These are phyloP conservation scores for Thunnus albacares DNA, from an alignment of 2,797 vertebrate species.

Conservation along the genomic window DNA sequence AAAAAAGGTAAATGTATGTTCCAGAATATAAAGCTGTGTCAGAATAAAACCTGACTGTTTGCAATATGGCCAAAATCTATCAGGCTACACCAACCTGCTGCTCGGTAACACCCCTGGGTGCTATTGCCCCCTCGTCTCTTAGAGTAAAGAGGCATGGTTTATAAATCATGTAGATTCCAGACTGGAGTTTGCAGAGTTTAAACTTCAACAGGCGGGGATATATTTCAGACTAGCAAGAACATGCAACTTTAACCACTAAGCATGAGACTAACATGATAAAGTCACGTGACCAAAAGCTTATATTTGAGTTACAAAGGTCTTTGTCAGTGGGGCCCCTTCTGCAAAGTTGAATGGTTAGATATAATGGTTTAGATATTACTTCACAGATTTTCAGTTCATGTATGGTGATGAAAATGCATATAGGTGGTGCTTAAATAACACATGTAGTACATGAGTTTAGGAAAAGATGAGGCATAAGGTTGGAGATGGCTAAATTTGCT, in stretches of 20 bases:
- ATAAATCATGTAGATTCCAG: slow-evolving; percentile 1
- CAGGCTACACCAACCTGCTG: slow-evolving; percentile 10
- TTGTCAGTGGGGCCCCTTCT: not conserved
- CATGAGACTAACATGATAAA: slow-evolving; percentile 17
- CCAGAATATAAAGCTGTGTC: slow-evolving; percentile 24
- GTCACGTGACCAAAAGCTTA: not conserved
- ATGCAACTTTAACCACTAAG: not conserved
- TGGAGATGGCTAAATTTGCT: not conserved
- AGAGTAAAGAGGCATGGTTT: slow-evolving; percentile 1
- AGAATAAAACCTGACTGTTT: slow-evolving; percentile 6
- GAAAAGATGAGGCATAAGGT: not conserved
- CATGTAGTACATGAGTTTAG: no score
- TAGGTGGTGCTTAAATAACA: not conserved
- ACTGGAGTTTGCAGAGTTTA: not conserved
- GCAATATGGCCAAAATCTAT: slow-evolving; percentile 4
- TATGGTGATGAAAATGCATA: not conserved
- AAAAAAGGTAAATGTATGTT: slow-evolving; percentile 1
- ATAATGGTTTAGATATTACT: not conserved
- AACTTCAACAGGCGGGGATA: not conserved
- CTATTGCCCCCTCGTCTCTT: not conserved
- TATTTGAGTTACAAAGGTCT: slow-evolving; percentile 10
- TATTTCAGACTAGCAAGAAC: not conserved
- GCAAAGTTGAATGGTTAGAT: not conserved
- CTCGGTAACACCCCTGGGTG: not conserved
- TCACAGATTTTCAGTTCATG: not conserved